Base-by-base conservation (phyloP, 2,888 invertebrate species). In the Pandemis corylana region DNA sequence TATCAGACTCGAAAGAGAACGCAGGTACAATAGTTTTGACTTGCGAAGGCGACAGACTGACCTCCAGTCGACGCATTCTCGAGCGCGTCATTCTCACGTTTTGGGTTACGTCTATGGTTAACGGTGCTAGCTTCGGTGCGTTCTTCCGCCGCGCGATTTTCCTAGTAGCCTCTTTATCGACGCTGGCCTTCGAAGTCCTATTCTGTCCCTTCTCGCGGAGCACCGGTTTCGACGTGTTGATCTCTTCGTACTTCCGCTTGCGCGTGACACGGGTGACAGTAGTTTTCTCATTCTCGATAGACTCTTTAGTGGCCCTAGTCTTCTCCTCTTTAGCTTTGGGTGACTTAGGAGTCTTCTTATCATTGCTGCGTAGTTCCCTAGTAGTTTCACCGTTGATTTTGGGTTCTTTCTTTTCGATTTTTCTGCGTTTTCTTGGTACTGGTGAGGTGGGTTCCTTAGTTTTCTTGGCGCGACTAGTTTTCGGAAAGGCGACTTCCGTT, bases 131-230 rank as follows among this genome's bases (percentile, higher is more conserved):
- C 12, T 79, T 80, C 9, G 84, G 80, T 46, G 82, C 84, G 0
- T 86, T 89, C 76, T 83, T 90, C 9, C 92, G 86, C 76, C 85
- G 84, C 0, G 85, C 85, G 0, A 90, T 81, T 79, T 90, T 92
- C 7, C 93, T 84, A 69, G 82, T 85, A 0, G 76, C 81, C 0
- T 78, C 82, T 75, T 84, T 86, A 62, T 89, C 81, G 3, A 72
- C 76, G 73, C 80, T 82, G 0, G 80, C 81, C 9, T 81, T 77
- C 6, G 88, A 85, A 0, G 87, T 78, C 0, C 91, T 89, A 68
- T 93, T 94, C 68, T 94, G 94, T 0, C 91, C 92, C 67, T 93
- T 94, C 71, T 94, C 94, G n/a, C 94, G 83, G 0, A 94, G 78
- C 0, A 93, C 92, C 0, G 93, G 92, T 74, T 91, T 94, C 0